phyloP scores from a whole-genome alignment of 2,797 vertebrate genomes.

The Eidolon dupreanum region DNA sequence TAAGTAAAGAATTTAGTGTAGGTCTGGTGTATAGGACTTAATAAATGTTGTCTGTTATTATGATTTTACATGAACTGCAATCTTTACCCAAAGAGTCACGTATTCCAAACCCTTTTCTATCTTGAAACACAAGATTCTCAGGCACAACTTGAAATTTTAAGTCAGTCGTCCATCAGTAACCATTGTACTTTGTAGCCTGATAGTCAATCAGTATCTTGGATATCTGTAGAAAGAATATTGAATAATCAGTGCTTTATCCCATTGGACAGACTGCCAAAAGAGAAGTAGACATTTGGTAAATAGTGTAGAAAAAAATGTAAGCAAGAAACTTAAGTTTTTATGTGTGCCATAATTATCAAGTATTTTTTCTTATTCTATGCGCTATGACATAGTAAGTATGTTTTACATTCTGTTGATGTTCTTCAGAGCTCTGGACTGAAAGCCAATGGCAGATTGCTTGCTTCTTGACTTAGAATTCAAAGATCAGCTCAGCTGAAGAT shows the following conservation, averaged over 20 bases:
- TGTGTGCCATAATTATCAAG: background rate
- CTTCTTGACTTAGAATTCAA: conserved; percentile 22
- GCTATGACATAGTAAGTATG: background rate
- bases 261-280: background rate
- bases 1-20: background rate
- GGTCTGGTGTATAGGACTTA: background rate
- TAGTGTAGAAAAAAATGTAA: background rate
- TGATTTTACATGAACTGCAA: background rate
- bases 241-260: background rate
- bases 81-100: background rate
- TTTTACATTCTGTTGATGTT: background rate
- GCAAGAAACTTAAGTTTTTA: background rate
- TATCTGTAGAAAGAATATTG: background rate
- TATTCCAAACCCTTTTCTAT: background rate
- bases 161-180: background rate
- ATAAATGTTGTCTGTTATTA: background rate
- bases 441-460: background rate
- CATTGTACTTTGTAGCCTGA: background rate
- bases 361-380: conserved; percentile 56
- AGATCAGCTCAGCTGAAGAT: conserved; percentile 33
- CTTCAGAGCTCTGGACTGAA: conserved; percentile 36
- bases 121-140: background rate
- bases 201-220: background rate
- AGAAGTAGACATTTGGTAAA: background rate
- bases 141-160: conserved; percentile 24